Evolutionary conservation across 2,113 vertebrate genomes (phyloP).

Genomic region (Tragulus kanchil): DNA sequence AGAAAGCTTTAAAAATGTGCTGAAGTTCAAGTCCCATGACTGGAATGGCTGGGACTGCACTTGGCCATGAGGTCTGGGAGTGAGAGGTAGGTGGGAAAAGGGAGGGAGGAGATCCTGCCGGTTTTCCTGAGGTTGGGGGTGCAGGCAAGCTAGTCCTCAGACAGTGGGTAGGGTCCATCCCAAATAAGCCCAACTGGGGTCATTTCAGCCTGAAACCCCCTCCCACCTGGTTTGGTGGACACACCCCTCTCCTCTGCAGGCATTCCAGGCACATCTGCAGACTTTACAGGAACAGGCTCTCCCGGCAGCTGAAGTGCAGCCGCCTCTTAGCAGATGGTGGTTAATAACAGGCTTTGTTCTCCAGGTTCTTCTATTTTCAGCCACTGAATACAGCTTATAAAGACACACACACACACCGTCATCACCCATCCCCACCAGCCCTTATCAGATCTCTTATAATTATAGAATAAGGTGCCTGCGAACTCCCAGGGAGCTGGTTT

Average conservation of each 20-base stretch:
- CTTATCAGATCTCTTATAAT: constrained; percentile 75
- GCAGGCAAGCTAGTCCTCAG: background rate
- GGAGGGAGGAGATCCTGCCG: background rate
- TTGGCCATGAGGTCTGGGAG: background rate
- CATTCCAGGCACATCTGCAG: constrained; percentile 86
- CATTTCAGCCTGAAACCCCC: constrained; percentile 74
- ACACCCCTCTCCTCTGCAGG: constrained; percentile 77
- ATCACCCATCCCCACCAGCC: constrained; percentile 4
- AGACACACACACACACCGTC: constrained; percentile 35
- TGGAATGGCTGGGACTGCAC: background rate
- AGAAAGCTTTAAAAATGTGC: background rate
- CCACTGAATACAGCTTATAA: constrained; percentile 78
- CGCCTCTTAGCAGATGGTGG: constrained; percentile 87
- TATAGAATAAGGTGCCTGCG: constrained; percentile 77
- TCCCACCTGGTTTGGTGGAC: constrained; percentile 79
- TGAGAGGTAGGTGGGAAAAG: background rate
- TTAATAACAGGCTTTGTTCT: constrained; percentile 90
- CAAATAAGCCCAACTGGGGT: background rate
- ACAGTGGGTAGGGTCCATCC: background rate
- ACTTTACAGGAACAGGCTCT: constrained; percentile 84
- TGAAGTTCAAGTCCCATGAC: background rate
- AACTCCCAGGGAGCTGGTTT: constrained; percentile 79
- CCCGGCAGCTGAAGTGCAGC: constrained; percentile 86
- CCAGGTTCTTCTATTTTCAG: constrained; percentile 81
- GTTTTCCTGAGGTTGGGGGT: background rate